Evolutionary conservation across 2,113 vertebrate genomes (phyloP), one percentile per base, ranked within the genome.

Genomic region (Grantiella picta): DNA sequence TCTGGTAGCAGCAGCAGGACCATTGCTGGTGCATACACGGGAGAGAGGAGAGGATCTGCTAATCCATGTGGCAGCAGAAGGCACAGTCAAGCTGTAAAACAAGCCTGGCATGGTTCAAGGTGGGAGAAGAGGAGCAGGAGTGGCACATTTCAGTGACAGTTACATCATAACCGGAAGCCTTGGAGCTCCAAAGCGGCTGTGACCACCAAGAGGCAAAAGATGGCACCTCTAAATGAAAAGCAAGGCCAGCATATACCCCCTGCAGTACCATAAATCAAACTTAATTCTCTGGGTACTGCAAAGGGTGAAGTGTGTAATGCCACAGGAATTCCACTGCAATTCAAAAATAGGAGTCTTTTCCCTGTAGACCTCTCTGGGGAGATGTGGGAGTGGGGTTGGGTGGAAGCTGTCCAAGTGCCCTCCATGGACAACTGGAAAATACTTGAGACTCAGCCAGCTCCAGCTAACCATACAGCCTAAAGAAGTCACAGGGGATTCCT

Each of bases 311-410:
- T 52, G 3, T 70, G 81, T 82, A 87, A 97, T 87, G 90, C 86
- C 83, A 94, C 61, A 96, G 76, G 79, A 92, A 96, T 97, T 95
- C 89, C 81, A n/a, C 38, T 78, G 59, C 61, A 84, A 77, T 75
- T 94, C 92, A 97, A 97, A 97, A 98, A 95, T 94, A 98, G 91
- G 95, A 95, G 78, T 49, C 44, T 94, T 96, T 93, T 94, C 96
- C 94, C 80, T 31, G 50, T 42, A 91, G 95, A 89, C 73, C 1
- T 76, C 90, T 84, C 57, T 36, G 73, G 92, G 75, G 80, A 77
- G 83, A 96, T 90, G 94, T 95, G 94, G 90, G 95, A 95, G 87
- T 91, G 82, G 63, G 85, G 90, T 17, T 93, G 77, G 27, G 63
- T 95, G 92, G 91, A 92, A 92, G 52, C 15, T 90, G 40, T 89